phyloP scores from a whole-genome alignment of 1,140 invertebrate genomes.

The Drosophila sturtevanti region DNA sequence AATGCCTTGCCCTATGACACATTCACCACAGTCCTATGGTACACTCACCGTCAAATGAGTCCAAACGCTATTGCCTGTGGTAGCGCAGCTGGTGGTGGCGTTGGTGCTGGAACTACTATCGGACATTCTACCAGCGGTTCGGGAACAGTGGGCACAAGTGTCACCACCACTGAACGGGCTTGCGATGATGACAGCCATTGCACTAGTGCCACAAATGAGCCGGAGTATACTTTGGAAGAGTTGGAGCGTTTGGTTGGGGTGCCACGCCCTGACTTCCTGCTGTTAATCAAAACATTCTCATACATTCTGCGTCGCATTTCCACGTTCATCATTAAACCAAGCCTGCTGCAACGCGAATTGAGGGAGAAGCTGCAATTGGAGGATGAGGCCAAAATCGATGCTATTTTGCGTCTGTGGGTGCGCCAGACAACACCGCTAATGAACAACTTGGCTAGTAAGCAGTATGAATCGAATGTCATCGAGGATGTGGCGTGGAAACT shows the following conservation, averaged over 20 bases:
- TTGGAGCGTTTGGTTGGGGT: slow-evolving; percentile 78
- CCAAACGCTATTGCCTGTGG: slow-evolving; percentile 31
- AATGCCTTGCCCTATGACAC: slow-evolving; percentile 78
- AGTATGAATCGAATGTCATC: slow-evolving; percentile 79
- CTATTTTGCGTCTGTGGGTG: slow-evolving; percentile 77
- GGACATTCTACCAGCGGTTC: background rate
- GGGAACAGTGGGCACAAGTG: slow-evolving; percentile 58
- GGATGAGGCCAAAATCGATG: slow-evolving; percentile 82
- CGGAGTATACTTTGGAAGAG: slow-evolving; percentile 75
- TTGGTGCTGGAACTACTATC: background rate
- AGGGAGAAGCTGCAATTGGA: slow-evolving; percentile 77
- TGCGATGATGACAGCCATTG: slow-evolving; percentile 32
- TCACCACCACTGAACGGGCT: slow-evolving; percentile 58
- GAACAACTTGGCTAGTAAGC: slow-evolving; percentile 74
- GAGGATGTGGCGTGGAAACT: slow-evolving; percentile 80
- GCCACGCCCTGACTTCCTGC: slow-evolving; percentile 68
- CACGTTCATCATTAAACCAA: slow-evolving; percentile 81
- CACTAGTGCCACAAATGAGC: slow-evolving; percentile 41
- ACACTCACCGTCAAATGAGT: slow-evolving; percentile 81
- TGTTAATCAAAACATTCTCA: slow-evolving; percentile 81
- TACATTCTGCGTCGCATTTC: slow-evolving; percentile 80
- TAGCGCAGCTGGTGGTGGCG: background rate
- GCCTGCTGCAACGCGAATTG: slow-evolving; percentile 70
- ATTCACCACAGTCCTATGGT: slow-evolving; percentile 76
- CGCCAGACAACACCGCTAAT: slow-evolving; percentile 76